Base-by-base conservation (phyloP, 2,113 vertebrate genomes). In the Pomatorhinus ruficollis region DNA sequence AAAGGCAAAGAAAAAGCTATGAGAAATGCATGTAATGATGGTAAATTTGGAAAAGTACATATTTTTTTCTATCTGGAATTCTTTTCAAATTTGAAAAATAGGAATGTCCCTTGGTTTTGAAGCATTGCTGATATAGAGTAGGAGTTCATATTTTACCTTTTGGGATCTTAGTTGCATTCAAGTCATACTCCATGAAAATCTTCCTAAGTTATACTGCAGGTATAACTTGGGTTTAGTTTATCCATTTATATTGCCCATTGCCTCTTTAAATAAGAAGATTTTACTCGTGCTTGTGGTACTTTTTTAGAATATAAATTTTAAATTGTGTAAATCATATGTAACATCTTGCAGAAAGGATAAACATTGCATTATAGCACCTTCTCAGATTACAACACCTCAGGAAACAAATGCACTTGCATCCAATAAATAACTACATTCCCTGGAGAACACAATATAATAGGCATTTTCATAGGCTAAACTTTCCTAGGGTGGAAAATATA, bases 1-100 rank as follows among this genome's bases (percentile, higher is more conserved):
- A 92, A 92, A 72, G 90, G 54, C 81, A 92, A 83, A 89, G 39
- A 82, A 84, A 82, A 92, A 69, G 22, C 79, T 74, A 49, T 76
- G 77, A 83, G 93, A 95, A 81, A 94, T 37, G n/a, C 76, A 78
- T 25, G 60, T 37, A 63, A 89, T 77, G n/a, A 81, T 89, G 75
- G 84, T 52, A 91, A 72, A 79, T 42, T 64, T 16, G 15, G 42
- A 81, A 87, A 95, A 68, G 25, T 63, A 37, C 15, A 6, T 50
- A 24, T 71, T 77, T 63, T 61, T 77, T 89, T 69, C 44, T 92
- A 35, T 52, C 70, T 57, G 68, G 25, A 64, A 86, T 94, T 87
- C 7, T 27, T n/a, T 94, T 72, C 15, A 66, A 92, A 66, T 64
- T 52, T 60, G 24, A 66, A 90, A 75, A 75, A 37, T 37, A 56